These are phyloP conservation scores for Hestina assimilis DNA, from an alignment of 1,140 invertebrate genomes.

Conservation along the genomic window DNA sequence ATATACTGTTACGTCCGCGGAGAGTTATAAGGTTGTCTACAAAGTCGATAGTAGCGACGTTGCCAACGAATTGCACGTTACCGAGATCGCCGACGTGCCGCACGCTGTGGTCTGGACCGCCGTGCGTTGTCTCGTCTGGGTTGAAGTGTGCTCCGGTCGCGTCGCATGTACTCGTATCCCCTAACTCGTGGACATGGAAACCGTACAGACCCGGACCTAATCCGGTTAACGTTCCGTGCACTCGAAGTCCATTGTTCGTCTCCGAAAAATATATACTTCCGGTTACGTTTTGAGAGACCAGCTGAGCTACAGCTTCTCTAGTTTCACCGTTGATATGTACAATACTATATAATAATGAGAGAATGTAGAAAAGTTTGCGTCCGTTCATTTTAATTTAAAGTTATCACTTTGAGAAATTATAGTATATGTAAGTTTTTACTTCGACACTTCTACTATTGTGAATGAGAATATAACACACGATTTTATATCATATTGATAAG, in stretches of 20 bases:
- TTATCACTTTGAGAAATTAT: no score
- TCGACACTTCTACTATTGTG: no score
- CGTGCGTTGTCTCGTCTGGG: slow-evolving; percentile 72
- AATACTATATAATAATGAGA: slow-evolving; percentile 10
- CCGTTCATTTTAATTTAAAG: slow-evolving; percentile 16
- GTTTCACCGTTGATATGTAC: slow-evolving; percentile 18
- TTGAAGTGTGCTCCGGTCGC: slow-evolving; percentile 86
- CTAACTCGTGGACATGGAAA: slow-evolving; percentile 91
- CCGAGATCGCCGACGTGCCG: slow-evolving; percentile 95
- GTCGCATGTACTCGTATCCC: slow-evolving; percentile 84
- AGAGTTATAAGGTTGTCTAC: slow-evolving; percentile 83
- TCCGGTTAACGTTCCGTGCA: slow-evolving; percentile 84
- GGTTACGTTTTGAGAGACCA: slow-evolving; percentile 32
- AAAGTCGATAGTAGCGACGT: slow-evolving; percentile 80
- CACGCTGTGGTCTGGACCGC: slow-evolving; percentile 45
- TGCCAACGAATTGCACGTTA: slow-evolving; percentile 83
- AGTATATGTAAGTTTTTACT: no score
- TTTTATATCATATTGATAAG: slow-evolving; percentile 1
- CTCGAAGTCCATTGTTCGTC: slow-evolving; percentile 70
- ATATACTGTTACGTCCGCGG: slow-evolving; percentile 81
- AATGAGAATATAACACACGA: background rate
- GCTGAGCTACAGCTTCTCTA: slow-evolving; percentile 44
- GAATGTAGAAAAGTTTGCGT: slow-evolving; percentile 6
- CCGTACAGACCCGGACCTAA: slow-evolving; percentile 83
- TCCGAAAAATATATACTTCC: slow-evolving; percentile 77